A percentile compares a stretch with the other conserved stretches of the same genome.
Evolutionary conservation across 2,888 invertebrate species (phyloP).

Genomic region (Cacoxenus indagator): DNA sequence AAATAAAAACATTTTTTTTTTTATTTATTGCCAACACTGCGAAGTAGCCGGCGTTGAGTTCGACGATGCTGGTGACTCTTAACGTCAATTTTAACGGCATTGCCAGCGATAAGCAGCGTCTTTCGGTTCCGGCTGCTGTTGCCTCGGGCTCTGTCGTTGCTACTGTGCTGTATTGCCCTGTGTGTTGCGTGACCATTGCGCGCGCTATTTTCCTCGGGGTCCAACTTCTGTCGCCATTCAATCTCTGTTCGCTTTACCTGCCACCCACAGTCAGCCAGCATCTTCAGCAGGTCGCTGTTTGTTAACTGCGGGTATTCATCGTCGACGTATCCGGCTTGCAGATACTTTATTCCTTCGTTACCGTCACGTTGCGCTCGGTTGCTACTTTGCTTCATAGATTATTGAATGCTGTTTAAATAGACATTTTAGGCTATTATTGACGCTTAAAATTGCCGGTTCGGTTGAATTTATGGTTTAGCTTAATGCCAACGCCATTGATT

Average conservation of each 20-base stretch:
- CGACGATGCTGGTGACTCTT: background rate
- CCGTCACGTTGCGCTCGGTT: conserved; percentile 32
- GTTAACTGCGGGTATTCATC: background rate
- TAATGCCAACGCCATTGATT: background rate
- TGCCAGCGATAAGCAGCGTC: conserved; percentile 18
- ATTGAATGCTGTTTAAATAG: conserved; percentile 49
- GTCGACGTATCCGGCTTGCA: background rate
- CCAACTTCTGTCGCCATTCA: conserved; percentile 7
- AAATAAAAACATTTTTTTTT: too few relatives aligned
- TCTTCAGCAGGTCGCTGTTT: background rate
- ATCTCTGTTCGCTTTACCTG: conserved; percentile 14
- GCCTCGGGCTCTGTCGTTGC: background rate
- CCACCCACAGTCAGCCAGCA: background rate
- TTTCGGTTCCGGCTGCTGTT: too few relatives aligned
- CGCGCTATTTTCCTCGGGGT: too few relatives aligned
- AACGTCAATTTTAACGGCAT: conserved; percentile 1
- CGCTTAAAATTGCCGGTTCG: conserved; percentile 34
- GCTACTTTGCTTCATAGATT: conserved; percentile 26
- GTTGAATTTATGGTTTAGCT: conserved; percentile 33
- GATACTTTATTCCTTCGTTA: conserved; percentile 26
- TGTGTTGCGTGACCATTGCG: background rate
- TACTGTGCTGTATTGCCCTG: background rate
- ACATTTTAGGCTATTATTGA: conserved; percentile 51
- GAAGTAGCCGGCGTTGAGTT: background rate
- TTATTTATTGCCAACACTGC: conserved; percentile 45